Base-by-base conservation (phyloP, 2,888 invertebrate genomes). In the Cybosia mesomella region DNA sequence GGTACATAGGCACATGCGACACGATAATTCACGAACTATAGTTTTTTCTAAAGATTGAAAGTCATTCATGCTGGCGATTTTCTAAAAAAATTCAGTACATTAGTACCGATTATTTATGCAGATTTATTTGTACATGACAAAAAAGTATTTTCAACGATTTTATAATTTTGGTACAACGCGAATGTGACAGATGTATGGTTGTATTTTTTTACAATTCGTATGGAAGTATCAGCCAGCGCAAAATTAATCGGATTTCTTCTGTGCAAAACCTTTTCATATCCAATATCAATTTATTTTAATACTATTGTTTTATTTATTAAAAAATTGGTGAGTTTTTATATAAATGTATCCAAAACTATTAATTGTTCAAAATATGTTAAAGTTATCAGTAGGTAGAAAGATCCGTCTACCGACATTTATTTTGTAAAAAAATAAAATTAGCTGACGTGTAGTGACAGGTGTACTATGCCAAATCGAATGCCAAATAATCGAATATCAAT, bases 1-100 rank as follows among this genome's bases (percentile, higher is more conserved):
- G n/a, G 89, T 91, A 80, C 94, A 94, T 58, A 95, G 81, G 83
- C 95, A 95, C 77, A 95, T 80, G 43, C 95, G 91, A 83, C 95
- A 95, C 28, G 95, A 92, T 73, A 94, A 85, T 84, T 95, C 95
- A 65, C 94, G 92, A 68, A 95, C 93, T 84, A 94, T 92, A 67
- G 86, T 89, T 87, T 93, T 94, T 75, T 94, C 95, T 55, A 94
- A 89, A 84, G 80, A 88, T 18, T 83, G 77, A 85, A 92, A 94
- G 84, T 95, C 93, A 81, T 94, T 90, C 94, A 94, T 95, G 84
- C 82, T 92, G 85, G 65, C 68, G 70, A 80, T 82, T 82, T 83
- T 80, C 65, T 71, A 72, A 70, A 67, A 79, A 71, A 72, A 54
- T 64, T 59, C 61, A 53, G 61, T 62, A 49, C 61, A 62, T 55